Base-by-base conservation (phyloP, 2,113 vertebrate species). In the Oplegnathus fasciatus region DNA sequence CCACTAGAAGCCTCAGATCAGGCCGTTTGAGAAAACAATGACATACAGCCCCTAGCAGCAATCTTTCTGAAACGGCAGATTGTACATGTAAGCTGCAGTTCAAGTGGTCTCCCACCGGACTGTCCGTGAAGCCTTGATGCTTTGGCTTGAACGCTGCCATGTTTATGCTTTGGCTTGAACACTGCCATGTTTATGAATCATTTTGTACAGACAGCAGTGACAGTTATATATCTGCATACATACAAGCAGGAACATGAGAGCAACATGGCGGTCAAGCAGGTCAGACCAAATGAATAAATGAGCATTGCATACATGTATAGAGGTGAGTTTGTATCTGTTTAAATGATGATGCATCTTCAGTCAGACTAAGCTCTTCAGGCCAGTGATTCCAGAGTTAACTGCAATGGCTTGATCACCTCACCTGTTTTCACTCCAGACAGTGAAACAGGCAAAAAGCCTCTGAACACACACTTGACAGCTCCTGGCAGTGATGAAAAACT, bases 51-150 rank as follows among this genome's bases (percentile, higher is more conserved):
- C 82, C 28, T 55, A 8, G 78, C 66, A 76, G 71, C 57, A 62
- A 10, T 80, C 24, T 61, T 50, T 74, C 75, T 65, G 74, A 90
- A 87, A 83, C 18, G 69, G 64, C 78, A 84, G 86, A 78, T 83
- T 86, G 85, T 54, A 20, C 78, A 55, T 90, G 88, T 90, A 93
- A 93, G 86, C 89, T 6, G 64, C 72, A 37, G 86, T 64, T 91
- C 82, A 77, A 90, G 52, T 30, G 62, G 37, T 78, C 82, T 88
- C 86, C 70, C 24, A 14, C 37, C 9, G n/a, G 71, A 73, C 54
- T 9, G 26, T 66, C 84, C 82, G 26, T 0, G 20, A 46, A 60
- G 64, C 61, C 50, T 55, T 52, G 75, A 81, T 82, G 46, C 50
- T 87, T 64, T 84, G 76, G 77, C 42, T 34, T 6, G 22, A n/a